Percentiles rank a stretch among this genome's conserved stretches.
These are phyloP conservation scores for Chymomyza procnemis DNA, from an alignment of 2,888 invertebrate species.

Conservation along the genomic window DNA sequence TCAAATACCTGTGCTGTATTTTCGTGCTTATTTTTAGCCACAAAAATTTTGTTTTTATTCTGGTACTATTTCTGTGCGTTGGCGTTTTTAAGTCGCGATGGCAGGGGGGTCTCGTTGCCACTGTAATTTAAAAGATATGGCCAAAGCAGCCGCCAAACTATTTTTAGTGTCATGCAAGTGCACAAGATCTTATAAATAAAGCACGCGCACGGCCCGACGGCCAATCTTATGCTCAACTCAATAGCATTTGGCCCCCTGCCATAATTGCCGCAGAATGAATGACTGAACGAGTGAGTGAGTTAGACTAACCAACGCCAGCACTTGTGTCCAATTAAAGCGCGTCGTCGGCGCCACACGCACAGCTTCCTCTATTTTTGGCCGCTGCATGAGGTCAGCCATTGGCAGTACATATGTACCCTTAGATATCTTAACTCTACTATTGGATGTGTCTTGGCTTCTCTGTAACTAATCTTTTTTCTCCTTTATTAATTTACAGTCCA, in stretches of 20 bases:
- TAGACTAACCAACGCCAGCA: background rate
- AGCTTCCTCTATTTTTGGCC: slow-evolving; percentile 61
- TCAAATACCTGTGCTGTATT: slow-evolving; percentile 42
- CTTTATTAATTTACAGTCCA: slow-evolving; percentile 83
- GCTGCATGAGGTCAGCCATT: slow-evolving; percentile 64
- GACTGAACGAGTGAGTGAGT: background rate
- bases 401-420: slow-evolving; percentile 13
- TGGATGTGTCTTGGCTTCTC: background rate
- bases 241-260: slow-evolving; percentile 71
- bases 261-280: slow-evolving; percentile 19
- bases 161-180: slow-evolving; percentile 49
- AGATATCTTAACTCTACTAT: slow-evolving; percentile 3
- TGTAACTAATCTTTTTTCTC: slow-evolving; percentile 50
- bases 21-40: slow-evolving; percentile 57
- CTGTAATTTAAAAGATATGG: slow-evolving; percentile 60
- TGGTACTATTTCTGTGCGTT: background rate
- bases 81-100: background rate
- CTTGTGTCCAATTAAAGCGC: slow-evolving; percentile 71
- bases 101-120: slow-evolving; percentile 42
- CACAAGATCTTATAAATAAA: slow-evolving; percentile 62
- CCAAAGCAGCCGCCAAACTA: slow-evolving; percentile 60
- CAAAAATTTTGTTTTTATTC: slow-evolving; percentile 11
- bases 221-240: background rate
- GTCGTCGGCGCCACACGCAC: slow-evolving; percentile 47
- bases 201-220: slow-evolving; percentile 65